phyloP scores from a whole-genome alignment of 2,113 vertebrate species.

The Zapus hudsonius region DNA sequence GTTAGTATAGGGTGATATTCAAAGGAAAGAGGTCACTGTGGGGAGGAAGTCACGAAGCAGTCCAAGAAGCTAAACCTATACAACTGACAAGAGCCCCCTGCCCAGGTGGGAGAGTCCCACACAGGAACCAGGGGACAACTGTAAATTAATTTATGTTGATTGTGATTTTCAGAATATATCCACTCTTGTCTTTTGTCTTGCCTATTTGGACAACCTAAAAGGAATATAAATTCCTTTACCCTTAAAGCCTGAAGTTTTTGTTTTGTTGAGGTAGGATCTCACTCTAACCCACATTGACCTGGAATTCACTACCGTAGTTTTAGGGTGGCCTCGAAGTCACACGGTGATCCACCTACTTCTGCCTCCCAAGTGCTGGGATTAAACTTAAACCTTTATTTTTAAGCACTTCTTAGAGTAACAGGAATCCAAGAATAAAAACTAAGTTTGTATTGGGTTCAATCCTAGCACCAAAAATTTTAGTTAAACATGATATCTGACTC shows the following conservation, averaged over 20 bases:
- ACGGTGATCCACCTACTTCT: no score
- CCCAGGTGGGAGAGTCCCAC: background rate
- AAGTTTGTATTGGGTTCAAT: background rate
- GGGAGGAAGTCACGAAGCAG: background rate
- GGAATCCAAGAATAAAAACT: background rate
- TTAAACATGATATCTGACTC: background rate
- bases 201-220: constrained; percentile 17
- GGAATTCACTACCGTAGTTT: no score
- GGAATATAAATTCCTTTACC: background rate
- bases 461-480: background rate
- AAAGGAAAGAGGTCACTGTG: background rate
- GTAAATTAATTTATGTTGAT: background rate
- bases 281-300: no score
- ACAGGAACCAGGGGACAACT: background rate
- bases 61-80: constrained; percentile 27
- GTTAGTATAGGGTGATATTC: background rate
- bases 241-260: background rate
- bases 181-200: constrained; percentile 28
- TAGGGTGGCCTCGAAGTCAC: no score
- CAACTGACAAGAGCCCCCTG: background rate
- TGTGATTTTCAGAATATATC: background rate
- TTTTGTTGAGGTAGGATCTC: no score
- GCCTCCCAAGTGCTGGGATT: no score
- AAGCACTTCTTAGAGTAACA: constrained; percentile 16
- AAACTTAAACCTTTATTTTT: no score